Evolutionary conservation across 2,888 invertebrate genomes (phyloP), one percentile per base, ranked within the genome.

Genomic region (Dryococelus australis): DNA sequence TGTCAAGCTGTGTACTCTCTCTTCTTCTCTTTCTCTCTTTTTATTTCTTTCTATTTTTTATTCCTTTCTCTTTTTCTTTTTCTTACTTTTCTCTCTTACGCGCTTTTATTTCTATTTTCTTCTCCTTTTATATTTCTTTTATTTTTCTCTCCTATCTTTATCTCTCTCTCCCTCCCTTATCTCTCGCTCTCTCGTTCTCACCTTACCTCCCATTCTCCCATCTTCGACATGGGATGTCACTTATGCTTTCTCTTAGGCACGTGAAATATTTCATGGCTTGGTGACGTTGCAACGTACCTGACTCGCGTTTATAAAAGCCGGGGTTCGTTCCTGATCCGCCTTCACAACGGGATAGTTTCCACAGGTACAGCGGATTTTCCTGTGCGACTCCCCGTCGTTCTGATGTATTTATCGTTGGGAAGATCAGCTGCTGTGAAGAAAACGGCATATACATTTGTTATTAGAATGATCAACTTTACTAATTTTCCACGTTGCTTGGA

Each of bases 151-250:
- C 89, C 83, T 83, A 86, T 84, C 28, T 24, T 20, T n/a, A n/a
- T 87, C 47, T 47, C 88, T 88, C 88, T 90, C 89, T 90, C 88
- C 89, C 88, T 88, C 88, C 80, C 87, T 85, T 79, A 84, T 84
- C 28, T 24, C 28, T 78, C 86, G 86, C 86, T 87, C 87, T 88
- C 86, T 88, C 87, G 87, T 88, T 88, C 86, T 87, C 88, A 89
- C 89, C 87, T 35, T 43, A 26, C 81, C 83, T 43, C 43, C 84
- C 83, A 88, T 86, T 88, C 87, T 87, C 88, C 87, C 10, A 26
- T 35, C 35, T 43, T 26, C 35, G 24, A 0, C 35, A 35, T 35
- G 35, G 35, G 35, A 4, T 20, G 27, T 81, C n/a, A 20, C 81
- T 81, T 6, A 16, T 8, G 27, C 35, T 20, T 16, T 27, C 12